Evolutionary conservation across 2,113 vertebrate genomes (phyloP).

Genomic region (Anolis sagrei): DNA sequence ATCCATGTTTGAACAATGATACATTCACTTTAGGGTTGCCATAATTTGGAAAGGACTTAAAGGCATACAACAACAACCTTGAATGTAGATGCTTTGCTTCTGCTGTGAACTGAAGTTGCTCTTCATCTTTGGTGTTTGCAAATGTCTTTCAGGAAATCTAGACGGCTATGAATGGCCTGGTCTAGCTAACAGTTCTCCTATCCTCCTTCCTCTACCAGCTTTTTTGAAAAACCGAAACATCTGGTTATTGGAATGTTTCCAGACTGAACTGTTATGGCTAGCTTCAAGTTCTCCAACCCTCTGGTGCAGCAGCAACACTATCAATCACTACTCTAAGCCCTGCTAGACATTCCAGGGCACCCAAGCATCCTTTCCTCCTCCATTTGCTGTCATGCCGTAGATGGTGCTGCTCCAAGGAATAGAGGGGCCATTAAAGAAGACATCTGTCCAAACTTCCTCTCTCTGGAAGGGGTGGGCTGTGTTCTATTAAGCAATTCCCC

Average conservation of each 20-base stretch:
- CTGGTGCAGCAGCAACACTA: conserved; percentile 36
- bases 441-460: conserved; percentile 18
- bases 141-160: not conserved
- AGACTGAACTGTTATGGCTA: not conserved
- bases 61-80: no score
- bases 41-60: no score
- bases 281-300: conserved; percentile 6
- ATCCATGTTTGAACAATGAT: no score
- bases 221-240: conserved; percentile 11
- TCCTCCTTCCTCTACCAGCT: no score
- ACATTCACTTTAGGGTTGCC: no score
- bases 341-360: conserved; percentile 66
- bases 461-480: not conserved
- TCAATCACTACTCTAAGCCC: conserved; percentile 53
- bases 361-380: conserved; percentile 60
- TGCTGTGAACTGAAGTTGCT: conserved; percentile 13
- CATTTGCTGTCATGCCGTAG: conserved; percentile 59
- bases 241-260: conserved; percentile 27
- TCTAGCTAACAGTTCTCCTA: not conserved
- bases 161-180: conserved; percentile 1
- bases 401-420: conserved; percentile 8
- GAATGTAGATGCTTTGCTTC: not conserved
- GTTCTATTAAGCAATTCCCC: not conserved
- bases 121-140: not conserved
- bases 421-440: conserved; percentile 10